Conservation (phyloP, 2,113 vertebrate genomes). For the Ailurus styani region DNA sequence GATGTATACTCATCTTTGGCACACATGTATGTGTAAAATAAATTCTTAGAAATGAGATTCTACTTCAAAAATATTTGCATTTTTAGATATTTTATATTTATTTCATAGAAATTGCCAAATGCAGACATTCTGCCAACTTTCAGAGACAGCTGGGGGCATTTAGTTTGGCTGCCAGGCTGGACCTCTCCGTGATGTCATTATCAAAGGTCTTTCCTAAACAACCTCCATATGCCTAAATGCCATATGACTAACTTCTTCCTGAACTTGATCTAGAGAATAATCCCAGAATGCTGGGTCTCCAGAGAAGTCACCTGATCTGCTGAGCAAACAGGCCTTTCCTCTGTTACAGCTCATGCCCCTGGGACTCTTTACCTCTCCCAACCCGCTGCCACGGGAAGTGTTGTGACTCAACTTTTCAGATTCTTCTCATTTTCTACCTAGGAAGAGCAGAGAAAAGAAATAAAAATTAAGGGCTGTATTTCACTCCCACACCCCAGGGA, state of each 20-base stretch:
- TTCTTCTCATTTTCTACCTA: neutral
- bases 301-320: neutral
- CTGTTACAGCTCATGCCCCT: too few relatives aligned
- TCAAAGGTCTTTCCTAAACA: neutral
- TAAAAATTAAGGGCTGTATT: neutral
- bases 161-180: neutral
- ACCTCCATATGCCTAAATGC: neutral
- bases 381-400: accelerated
- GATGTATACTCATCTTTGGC: neutral
- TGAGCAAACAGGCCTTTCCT: neutral
- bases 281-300: neutral
- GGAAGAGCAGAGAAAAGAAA: neutral
- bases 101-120: neutral
- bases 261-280: neutral
- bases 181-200: neutral
- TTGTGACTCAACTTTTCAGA: neutral
- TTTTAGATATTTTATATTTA: neutral
- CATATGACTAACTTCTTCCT: neutral
- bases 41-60: neutral
- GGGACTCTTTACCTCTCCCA: neutral
- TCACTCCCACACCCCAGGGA: neutral
- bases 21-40: neutral
- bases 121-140: neutral
- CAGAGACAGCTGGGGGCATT: neutral
- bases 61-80: neutral